Base-by-base conservation (phyloP, 2,797 vertebrate genomes). In the Columba guinea region DNA sequence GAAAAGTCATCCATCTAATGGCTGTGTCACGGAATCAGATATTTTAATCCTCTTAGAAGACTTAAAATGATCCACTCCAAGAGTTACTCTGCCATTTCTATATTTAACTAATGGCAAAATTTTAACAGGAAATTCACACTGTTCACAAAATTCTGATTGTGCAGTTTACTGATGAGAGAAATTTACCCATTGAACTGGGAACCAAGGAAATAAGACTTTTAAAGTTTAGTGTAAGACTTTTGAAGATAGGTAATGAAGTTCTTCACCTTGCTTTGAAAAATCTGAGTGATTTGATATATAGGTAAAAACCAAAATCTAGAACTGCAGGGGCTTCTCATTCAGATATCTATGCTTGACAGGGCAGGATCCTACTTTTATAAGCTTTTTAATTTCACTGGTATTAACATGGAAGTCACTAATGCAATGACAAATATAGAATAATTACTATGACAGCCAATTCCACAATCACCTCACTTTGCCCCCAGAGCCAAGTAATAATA, bases 21-120 rank as follows among this genome's bases (percentile, higher is more conserved):
- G n/a, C 48, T 73, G 14, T 88, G 85, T 79, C 74, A 91, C 88
- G 39, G 67, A 87, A 95, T 94, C 90, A 89, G 93, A 69, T 94
- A 87, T 88, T 95, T 93, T 97, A 96, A 95, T 90, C 96, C 86
- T 95, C 94, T 97, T 93, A 95, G 83, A 84, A 91, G 93, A 89
- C 67, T 94, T 96, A 59, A 91, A 95, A 81, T 82, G 26, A 95
- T 94, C 85, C 78, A 95, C 55, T 91, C 84, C 69, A 34, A 91
- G 77, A 91, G 86, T 78, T 82, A 71, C 55, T 84, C n/a, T 94
- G 53, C 77, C 30, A 91, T 82, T 94, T 95, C 92, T 90, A 34
- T 86, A 88, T 95, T 82, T 95, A 93, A 95, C 58, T 75, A 90
- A 62, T 51, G 70, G 62, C 44, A 90, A 84, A 86, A 84, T 7